Conservation (phyloP, 2,113 vertebrate genomes). For the Mustela nigripes region DNA sequence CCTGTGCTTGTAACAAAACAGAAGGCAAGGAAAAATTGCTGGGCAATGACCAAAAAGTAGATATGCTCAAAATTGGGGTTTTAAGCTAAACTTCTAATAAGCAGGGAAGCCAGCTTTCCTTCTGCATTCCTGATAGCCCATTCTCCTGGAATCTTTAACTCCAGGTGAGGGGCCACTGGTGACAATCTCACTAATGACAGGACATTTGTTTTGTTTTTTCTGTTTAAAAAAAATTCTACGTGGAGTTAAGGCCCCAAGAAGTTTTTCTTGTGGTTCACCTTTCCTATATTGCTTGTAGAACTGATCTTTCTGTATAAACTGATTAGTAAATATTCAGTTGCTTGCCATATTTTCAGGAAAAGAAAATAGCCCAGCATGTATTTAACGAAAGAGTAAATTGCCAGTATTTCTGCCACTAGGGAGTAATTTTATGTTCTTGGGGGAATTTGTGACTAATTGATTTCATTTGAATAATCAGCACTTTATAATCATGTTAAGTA, state of each 20-base stretch:
- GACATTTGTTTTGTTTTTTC: neutral
- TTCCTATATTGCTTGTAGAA: neutral
- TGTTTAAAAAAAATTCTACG: neutral
- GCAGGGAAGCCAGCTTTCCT: neutral
- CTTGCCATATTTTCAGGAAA: neutral
- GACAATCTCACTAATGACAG: neutral
- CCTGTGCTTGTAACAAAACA: neutral
- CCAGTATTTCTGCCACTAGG: neutral
- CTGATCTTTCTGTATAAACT: neutral
- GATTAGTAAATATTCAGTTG: neutral
- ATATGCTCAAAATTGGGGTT: neutral
- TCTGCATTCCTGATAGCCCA: neutral
- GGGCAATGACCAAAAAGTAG: neutral
- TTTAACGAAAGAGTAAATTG: neutral
- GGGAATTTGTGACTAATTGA: conserved; percentile 58
- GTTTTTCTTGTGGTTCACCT: neutral
- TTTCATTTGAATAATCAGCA: conserved; percentile 66
- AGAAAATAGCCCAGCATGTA: neutral
- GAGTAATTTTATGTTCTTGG: conserved; percentile 16
- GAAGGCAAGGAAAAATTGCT: neutral
- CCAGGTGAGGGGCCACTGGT: neutral
- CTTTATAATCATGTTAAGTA: conserved; percentile 58
- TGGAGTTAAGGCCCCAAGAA: neutral
- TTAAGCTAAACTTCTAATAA: neutral
- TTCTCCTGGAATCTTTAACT: neutral